Percentiles rank a stretch among this genome's conserved stretches.
Conservation (phyloP, 1,140 invertebrate species). For the Bilobella aurantiaca region DNA sequence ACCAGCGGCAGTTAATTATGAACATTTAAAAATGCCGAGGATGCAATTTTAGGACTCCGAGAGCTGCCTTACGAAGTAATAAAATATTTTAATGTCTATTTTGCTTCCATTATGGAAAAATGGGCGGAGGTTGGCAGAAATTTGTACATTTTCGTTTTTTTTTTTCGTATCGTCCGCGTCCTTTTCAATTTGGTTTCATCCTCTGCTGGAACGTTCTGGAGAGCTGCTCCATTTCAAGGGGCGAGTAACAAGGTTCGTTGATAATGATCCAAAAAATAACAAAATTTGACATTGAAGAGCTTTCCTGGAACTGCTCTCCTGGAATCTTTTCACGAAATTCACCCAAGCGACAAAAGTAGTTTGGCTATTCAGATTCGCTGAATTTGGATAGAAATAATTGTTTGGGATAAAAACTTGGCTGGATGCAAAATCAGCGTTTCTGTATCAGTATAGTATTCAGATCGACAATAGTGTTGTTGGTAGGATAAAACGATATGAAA, state of each 20-base stretch:
- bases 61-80: no score
- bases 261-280: not conserved
- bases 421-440: not conserved
- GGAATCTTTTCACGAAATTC: not conserved
- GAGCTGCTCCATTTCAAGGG: not conserved
- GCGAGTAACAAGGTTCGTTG: not conserved
- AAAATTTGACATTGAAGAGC: not conserved
- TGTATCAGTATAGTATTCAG: no score
- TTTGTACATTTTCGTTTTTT: not conserved
- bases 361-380: not conserved
- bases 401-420: not conserved
- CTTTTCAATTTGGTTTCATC: no score
- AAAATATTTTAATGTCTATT: no score
- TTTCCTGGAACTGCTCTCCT: not conserved
- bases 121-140: no score
- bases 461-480: no score
- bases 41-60: no score
- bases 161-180: not conserved
- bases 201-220: not conserved
- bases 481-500: no score
- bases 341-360: not conserved
- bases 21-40: no score
- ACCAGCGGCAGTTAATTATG: no score
- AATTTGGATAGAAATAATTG: not conserved
- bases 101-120: no score